These are phyloP conservation scores for Schizopygopsis malacanthus DNA, from an alignment of 2,797 vertebrate genomes.

Conservation along the genomic window DNA sequence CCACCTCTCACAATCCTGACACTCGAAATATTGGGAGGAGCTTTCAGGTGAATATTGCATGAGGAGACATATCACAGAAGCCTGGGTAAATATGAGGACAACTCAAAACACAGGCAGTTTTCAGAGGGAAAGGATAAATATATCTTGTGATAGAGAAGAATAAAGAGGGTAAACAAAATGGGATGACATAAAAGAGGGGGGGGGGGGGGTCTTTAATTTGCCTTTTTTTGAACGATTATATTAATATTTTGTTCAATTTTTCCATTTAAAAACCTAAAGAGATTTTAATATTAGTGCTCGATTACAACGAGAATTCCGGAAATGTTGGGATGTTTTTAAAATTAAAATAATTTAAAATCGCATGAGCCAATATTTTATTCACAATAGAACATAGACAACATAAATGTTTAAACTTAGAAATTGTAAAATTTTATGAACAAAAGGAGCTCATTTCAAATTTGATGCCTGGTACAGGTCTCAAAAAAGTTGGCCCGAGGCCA, in stretches of 20 bases:
- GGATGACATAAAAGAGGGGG: background rate
- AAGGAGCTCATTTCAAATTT: too few relatives aligned
- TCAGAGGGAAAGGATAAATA: background rate
- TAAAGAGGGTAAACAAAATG: background rate
- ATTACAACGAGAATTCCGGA: background rate
- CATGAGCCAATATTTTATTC: too few relatives aligned
- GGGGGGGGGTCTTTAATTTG: background rate
- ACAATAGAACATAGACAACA: too few relatives aligned
- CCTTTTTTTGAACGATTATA: background rate
- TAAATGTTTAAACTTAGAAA: too few relatives aligned
- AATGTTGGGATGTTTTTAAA: too few relatives aligned
- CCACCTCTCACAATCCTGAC: background rate
- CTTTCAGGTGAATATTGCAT: conserved; percentile 34
- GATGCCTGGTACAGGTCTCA: too few relatives aligned
- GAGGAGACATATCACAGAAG: conserved; percentile 4
- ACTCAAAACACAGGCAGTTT: background rate
- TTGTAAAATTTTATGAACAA: too few relatives aligned
- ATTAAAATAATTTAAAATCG: too few relatives aligned
- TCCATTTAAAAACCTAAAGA: background rate
- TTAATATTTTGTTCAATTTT: background rate
- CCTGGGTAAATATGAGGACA: conserved; percentile 8
- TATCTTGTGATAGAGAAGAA: background rate
- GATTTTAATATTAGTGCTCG: background rate
- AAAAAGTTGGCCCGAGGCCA: too few relatives aligned
- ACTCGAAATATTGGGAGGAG: conserved; percentile 20